Evolutionary conservation across 2,797 vertebrate genomes (phyloP), one percentile per base, ranked within the genome.

Genomic region (Mallotus villosus): DNA sequence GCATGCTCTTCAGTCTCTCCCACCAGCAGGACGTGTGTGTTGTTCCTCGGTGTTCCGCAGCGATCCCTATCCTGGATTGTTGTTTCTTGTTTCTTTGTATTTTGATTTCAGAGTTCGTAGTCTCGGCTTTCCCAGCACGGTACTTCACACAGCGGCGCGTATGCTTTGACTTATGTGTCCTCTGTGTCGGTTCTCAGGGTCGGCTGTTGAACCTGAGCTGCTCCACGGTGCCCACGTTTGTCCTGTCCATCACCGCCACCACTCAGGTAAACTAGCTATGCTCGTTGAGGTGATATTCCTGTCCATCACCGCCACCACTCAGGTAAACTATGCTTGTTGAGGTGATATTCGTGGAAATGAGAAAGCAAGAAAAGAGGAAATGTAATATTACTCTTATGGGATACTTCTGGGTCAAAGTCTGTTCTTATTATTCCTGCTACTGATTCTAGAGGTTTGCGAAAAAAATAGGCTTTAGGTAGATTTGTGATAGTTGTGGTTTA

Each of bases 281-380:
- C 12, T 6, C 34, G 16, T 67, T 57, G 32, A 67, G 17, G 32
- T 5, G n/a, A n/a, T n/a, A n/a, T n/a, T 99, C 24, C 92, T 98
- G 79, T 99, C 97, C 80, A 99, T 99, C 92, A 99, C 97, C 1
- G 97, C 97, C 67, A 99, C 97, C 24, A 99, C 97, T 69, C 97
- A 99, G 95, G 97, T 97, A 76, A 70, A 86, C 5, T 22, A 19
- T 34, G 53, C 14, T 6, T 37, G 17, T 67, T 57, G 34, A 67
- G 19, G 34, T 5, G 27, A 29, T 4, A 29, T 29, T 99, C 57
- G 59, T 73, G n/a, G 51, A n/a, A n/a, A 55, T 55, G 17, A 55
- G 51, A n/a, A 55, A n/a, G 17, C 17, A n/a, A 55, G 16, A 17
- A 6, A 55, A n/a, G 51, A 55, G 51, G 9, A 55, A 46, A 46